These are phyloP conservation scores for Menidia beryllina DNA, from an alignment of 2,113 vertebrate species.

Conservation along the genomic window DNA sequence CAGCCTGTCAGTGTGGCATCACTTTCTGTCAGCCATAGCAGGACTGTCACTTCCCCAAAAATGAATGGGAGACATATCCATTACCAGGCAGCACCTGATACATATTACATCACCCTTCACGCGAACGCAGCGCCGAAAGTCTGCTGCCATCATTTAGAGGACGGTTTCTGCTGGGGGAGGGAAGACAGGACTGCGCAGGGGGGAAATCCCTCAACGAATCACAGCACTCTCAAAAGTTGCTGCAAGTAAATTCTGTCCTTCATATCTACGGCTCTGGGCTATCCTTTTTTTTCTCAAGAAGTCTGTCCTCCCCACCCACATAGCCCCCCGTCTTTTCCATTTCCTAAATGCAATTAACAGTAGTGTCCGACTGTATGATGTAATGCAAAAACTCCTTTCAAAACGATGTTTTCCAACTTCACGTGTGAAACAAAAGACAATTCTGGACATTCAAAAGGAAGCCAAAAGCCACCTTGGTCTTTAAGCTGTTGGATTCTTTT, in stretches of 20 bases:
- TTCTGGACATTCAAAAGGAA: not conserved
- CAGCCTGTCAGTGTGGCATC: constrained; percentile 52
- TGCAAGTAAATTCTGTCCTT: not conserved
- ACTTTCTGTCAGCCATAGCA: constrained; percentile 54
- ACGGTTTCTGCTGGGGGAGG: constrained; percentile 21
- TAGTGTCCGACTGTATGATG: not conserved
- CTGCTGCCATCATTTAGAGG: constrained; percentile 26
- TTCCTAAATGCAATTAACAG: not conserved
- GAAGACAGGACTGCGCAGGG: not conserved
- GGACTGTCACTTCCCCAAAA: constrained; percentile 39
- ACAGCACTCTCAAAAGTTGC: constrained; percentile 17
- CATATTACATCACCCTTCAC: constrained; percentile 27
- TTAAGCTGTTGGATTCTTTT: not conserved
- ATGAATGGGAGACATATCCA: constrained; percentile 34
- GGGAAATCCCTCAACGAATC: constrained; percentile 10
- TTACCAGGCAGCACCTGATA: constrained; percentile 35
- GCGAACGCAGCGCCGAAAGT: constrained; percentile 22
- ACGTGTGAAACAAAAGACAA: not conserved
- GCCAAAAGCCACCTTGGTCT: too few relatives aligned
- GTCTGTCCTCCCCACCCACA: not conserved
- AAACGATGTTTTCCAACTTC: not conserved
- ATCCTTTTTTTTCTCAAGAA: not conserved
- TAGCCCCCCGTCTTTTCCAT: not conserved
- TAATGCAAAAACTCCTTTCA: not conserved
- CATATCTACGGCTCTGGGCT: not conserved